Base-by-base conservation (phyloP, 2,888 invertebrate species). In the Drosophila putrida region DNA sequence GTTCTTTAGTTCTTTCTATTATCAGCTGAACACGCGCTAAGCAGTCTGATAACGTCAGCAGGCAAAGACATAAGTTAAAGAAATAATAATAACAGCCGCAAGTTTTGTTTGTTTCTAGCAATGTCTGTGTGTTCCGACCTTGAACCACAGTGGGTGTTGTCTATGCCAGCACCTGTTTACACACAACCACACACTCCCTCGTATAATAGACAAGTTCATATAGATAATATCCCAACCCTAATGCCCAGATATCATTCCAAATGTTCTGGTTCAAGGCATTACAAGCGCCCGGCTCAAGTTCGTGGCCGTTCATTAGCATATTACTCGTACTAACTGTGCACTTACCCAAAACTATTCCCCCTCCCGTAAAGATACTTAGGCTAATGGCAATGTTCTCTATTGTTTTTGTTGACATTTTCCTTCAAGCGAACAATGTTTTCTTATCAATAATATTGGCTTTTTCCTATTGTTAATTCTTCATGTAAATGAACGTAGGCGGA, bases 301-400 rank as follows among this genome's bases (percentile, higher is more conserved):
- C 84, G 85, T 70, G 84, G 84, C 59, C 88, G 80, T 85, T 85
- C 85, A 88, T 84, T 84, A 84, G 77, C 84, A 80, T 85, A 80
- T 88, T 75, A 59, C 71, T 55, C 25, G 54, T 35, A 55, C 53
- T 61, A 41, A 47, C 60, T 76, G 46, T 43, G 64, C 57, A 76
- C 38, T 67, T 58, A 55, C 13, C 69, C 51, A 38, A 70, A 68
- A 70, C 67, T 63, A 57, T 66, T 46, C 13, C 62, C 43, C 49
- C 10, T 25, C 43, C 46, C 28, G 6, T 11, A 33, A 36, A 41
- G 49, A 70, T 82, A 78, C 82, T 80, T 72, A 33, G 72, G 33
- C 85, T 85, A 85, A 84, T 87, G 76, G 59, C 61, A 58, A 49
- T 68, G 76, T 70, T 60, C 57, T 71, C 71, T 72, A 53, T 63